Conservation (phyloP, 1,140 invertebrate genomes). For the Anoplolepis gracilipes region DNA sequence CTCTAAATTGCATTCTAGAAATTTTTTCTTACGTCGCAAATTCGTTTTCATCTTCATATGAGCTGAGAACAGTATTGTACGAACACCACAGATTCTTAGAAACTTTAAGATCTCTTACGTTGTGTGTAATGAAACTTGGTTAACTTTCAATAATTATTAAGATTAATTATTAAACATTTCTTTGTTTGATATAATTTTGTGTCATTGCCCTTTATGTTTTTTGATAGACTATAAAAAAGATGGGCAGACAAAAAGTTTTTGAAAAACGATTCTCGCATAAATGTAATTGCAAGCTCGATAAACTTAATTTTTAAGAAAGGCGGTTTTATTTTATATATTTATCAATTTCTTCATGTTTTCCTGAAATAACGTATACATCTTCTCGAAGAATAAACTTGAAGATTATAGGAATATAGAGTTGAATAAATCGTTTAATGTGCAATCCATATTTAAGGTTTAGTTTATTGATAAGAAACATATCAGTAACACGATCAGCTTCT, state of each 20-base stretch:
- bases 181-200: conserved; percentile 3
- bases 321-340: neutral
- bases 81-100: neutral
- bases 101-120: neutral
- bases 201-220: neutral
- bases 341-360: conserved; percentile 1
- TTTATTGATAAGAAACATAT: conserved; percentile 63
- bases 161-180: neutral
- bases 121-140: conserved; percentile 19
- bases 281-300: neutral
- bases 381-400: neutral
- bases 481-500: conserved; percentile 47
- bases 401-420: neutral
- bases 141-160: conserved; percentile 13
- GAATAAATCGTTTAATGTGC: neutral
- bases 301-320: neutral
- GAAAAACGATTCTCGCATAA: neutral
- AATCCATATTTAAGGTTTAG: conserved; percentile 53
- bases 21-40: neutral
- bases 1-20: neutral
- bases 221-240: neutral
- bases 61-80: conserved; percentile 1
- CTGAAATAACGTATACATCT: neutral
- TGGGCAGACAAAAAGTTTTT: neutral
- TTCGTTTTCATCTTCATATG: neutral